These are phyloP conservation scores for Mesorhabditis sp. DNA, from an alignment of 2,888 invertebrate species.

Conservation along the genomic window DNA sequence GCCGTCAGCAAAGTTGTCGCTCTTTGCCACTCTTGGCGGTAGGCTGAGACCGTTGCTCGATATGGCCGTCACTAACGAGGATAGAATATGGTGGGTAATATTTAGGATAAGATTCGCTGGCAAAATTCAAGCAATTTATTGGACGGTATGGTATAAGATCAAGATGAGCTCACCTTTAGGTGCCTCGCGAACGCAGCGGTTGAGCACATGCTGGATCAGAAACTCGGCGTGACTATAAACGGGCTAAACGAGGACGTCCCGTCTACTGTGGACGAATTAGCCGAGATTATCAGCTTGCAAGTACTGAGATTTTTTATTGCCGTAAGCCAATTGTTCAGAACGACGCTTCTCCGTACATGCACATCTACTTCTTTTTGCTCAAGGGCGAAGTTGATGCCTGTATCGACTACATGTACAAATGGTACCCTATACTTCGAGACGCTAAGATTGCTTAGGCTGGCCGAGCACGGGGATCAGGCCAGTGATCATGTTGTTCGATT, in stretches of 20 bases:
- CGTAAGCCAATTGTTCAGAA: background rate
- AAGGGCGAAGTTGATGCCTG: background rate
- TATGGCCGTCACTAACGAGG: background rate
- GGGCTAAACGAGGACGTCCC: background rate
- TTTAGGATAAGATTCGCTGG: too few relatives aligned
- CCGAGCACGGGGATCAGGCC: background rate
- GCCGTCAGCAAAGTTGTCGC: background rate
- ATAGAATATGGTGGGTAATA: background rate
- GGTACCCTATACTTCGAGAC: background rate
- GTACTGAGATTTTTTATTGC: background rate
- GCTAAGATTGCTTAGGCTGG: background rate
- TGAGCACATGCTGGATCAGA: constrained; percentile 1
- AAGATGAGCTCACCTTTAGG: background rate
- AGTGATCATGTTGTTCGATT: background rate
- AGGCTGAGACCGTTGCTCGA: background rate
- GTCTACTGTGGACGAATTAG: background rate
- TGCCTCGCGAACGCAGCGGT: background rate
- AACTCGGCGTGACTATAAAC: background rate
- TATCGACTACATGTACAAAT: background rate
- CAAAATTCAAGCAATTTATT: too few relatives aligned
- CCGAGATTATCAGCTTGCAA: background rate
- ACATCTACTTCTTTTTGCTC: background rate
- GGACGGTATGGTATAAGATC: too few relatives aligned
- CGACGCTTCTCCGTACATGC: background rate
- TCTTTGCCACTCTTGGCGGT: background rate